Evolutionary conservation across 2,113 vertebrate species (phyloP).

Genomic region (Ornithorhynchus anatinus): DNA sequence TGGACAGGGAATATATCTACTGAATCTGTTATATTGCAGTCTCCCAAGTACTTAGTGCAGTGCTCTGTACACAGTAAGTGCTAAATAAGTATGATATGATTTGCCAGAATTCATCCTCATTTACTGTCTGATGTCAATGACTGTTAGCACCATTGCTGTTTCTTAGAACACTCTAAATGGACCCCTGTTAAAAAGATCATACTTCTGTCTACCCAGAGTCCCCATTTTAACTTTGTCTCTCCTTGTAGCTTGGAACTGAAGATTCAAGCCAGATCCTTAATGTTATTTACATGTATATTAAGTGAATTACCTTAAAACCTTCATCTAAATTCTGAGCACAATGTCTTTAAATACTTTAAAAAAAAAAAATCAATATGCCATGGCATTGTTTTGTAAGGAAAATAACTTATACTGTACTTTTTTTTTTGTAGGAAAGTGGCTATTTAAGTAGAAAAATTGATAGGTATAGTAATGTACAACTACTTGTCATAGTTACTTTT

Average conservation of each 20-base stretch:
- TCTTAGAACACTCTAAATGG: neutral
- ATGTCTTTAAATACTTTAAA: neutral
- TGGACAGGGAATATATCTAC: too few species aligned
- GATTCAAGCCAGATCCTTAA: neutral
- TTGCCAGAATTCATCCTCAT: rapidly evolving
- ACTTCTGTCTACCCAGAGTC: neutral
- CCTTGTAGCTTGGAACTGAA: neutral
- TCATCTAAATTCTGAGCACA: conserved; percentile 21
- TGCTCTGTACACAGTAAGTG: too few species aligned
- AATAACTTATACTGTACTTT: neutral
- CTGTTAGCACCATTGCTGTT: neutral
- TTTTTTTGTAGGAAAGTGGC: neutral
- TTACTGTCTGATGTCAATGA: neutral
- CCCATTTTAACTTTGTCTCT: neutral
- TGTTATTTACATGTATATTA: neutral
- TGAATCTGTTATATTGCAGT: too few species aligned
- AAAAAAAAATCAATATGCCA: neutral
- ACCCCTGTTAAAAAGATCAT: neutral
- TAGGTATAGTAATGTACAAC: neutral
- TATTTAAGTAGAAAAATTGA: neutral
- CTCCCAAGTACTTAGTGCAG: too few species aligned
- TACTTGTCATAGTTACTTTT: neutral
- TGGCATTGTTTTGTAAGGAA: conserved; percentile 3
- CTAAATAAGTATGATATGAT: too few species aligned
- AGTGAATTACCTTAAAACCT: neutral